Evolutionary conservation across 2,113 vertebrate genomes (phyloP).

Genomic region (Corythoichthys haematopterus): DNA sequence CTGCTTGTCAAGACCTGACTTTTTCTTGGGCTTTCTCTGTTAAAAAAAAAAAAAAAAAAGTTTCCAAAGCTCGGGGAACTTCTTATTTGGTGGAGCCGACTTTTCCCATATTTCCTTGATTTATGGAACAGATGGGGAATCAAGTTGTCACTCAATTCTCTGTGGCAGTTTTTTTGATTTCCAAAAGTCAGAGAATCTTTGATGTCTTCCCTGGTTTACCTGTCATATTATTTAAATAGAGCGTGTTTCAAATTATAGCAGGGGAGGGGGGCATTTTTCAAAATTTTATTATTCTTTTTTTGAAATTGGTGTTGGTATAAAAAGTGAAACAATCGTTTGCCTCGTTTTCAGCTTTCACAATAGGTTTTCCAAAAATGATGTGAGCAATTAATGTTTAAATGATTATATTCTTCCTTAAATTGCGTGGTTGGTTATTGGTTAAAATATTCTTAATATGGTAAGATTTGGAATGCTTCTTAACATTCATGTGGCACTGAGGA

Average conservation of each 20-base stretch:
- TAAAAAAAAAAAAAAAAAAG: constrained; percentile 67
- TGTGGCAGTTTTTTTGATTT: constrained; percentile 60
- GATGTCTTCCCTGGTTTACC: constrained; percentile 62
- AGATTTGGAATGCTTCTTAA: constrained; percentile 9
- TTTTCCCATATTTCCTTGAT: constrained; percentile 61
- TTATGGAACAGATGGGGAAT: constrained; percentile 69
- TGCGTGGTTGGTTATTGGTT: background rate
- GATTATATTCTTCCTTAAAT: background rate
- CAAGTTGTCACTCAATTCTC: constrained; percentile 70
- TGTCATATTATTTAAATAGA: constrained; percentile 57
- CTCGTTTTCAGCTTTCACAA: background rate
- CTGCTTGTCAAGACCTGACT: constrained; percentile 71
- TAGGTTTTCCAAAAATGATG: no score
- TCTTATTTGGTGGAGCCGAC: constrained; percentile 60
- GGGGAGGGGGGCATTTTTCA: constrained; percentile 9
- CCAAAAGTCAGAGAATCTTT: constrained; percentile 62
- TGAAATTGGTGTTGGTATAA: constrained; percentile 22
- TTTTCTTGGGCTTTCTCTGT: constrained; percentile 49
- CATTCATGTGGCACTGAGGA: constrained; percentile 37
- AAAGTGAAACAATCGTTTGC: background rate
- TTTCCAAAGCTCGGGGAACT: constrained; percentile 61
- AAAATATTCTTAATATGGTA: background rate
- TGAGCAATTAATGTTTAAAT: background rate
- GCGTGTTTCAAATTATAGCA: constrained; percentile 38
- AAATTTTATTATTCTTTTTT: background rate